Percentiles rank a stretch among this genome's conserved stretches.
These are phyloP conservation scores for Acropora yongei DNA, from an alignment of 64 coral and sea anemone species.

Conservation along the genomic window DNA sequence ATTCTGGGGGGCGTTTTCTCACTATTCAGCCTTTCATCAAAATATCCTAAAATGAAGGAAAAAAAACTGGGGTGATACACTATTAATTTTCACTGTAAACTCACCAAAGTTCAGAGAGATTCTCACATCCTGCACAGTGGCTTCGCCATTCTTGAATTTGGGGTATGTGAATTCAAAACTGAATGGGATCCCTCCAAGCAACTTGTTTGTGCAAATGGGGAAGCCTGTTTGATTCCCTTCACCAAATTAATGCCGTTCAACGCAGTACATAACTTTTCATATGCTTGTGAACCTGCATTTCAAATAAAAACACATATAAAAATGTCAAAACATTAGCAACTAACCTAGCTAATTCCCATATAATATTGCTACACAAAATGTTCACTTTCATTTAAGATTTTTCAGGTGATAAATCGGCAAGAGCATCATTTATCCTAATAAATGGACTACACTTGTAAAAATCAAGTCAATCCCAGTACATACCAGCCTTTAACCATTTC, in stretches of 20 bases:
- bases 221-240: constrained; percentile 55
- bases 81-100: neutral
- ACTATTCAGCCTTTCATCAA: neutral
- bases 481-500: constrained; percentile 51
- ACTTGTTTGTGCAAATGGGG: constrained; percentile 54
- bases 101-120: constrained; percentile 41
- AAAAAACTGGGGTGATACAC: neutral
- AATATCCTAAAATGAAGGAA: neutral
- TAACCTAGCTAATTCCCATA: neutral
- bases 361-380: neutral
- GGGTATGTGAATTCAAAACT: constrained; percentile 44
- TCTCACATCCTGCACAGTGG: constrained; percentile 32
- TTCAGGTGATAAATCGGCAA: neutral
- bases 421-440: neutral
- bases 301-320: neutral
- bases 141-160: constrained; percentile 27
- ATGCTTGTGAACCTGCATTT: constrained; percentile 33
- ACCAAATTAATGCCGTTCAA: constrained; percentile 27
- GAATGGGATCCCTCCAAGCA: constrained; percentile 57
- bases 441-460: neutral
- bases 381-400: neutral
- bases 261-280: constrained; percentile 18
- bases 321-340: neutral
- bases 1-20: neutral
- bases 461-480: neutral